Evolutionary conservation across 2,113 vertebrate genomes (phyloP).

Genomic region (Nibea coibor): DNA sequence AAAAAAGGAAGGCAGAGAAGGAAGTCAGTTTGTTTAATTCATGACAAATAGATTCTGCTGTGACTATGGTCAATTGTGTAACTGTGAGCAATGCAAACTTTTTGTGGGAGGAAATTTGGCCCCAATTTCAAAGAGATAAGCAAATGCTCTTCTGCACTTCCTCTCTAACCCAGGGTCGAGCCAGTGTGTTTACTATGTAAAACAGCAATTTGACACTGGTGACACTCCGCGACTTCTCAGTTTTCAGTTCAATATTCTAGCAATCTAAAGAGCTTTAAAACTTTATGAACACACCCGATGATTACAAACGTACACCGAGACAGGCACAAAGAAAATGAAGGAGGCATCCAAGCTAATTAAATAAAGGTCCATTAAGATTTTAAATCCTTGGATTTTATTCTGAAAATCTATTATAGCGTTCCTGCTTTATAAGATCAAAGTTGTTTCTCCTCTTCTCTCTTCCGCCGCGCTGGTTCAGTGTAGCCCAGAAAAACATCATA

Average conservation of each 20-base stretch:
- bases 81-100: not conserved
- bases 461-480: conserved; percentile 12
- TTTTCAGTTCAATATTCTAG: not conserved
- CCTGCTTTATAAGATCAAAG: not conserved
- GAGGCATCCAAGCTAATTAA: conserved; percentile 28
- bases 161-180: not conserved
- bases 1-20: not conserved
- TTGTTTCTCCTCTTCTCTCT: conserved; percentile 25
- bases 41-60: not conserved
- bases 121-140: conserved; percentile 23
- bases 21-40: not conserved
- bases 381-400: conserved; percentile 15
- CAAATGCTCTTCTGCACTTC: conserved; percentile 13
- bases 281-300: conserved; percentile 40
- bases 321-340: conserved; percentile 7
- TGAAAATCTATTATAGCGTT: conserved; percentile 14
- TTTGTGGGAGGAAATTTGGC: conserved; percentile 31
- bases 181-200: conserved; percentile 39
- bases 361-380: conserved; percentile 27
- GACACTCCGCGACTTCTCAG: not conserved
- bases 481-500: conserved; percentile 12
- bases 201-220: conserved; percentile 47
- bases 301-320: conserved; percentile 26
- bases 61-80: not conserved
- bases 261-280: not conserved